A percentile compares a stretch with the other conserved stretches of the same genome.
These are phyloP conservation scores for Panagrolaimus sp. DNA, from an alignment of 1,140 invertebrate species.

Conservation along the genomic window DNA sequence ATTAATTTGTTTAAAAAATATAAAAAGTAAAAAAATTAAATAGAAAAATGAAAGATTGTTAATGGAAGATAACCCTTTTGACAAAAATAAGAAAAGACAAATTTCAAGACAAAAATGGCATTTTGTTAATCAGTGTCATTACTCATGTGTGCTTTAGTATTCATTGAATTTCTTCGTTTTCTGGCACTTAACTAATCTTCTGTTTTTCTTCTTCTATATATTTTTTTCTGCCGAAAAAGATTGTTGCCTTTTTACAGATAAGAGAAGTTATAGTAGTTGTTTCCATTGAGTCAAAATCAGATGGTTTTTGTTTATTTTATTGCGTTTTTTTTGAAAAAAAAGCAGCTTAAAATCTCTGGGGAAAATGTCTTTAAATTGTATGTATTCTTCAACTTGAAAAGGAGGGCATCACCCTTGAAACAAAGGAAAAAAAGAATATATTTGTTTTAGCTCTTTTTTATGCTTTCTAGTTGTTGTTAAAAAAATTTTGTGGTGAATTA, in stretches of 20 bases:
- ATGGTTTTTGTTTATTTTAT: constrained; percentile 2
- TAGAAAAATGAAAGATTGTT: neutral
- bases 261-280: neutral
- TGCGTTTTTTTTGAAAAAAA: constrained; percentile 12
- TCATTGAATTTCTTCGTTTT: neutral
- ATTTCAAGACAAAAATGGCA: constrained; percentile 9
- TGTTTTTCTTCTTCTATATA: neutral
- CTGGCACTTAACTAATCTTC: neutral
- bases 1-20: neutral
- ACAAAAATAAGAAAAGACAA: constrained; percentile 6
- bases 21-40: neutral
- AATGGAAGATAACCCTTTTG: constrained; percentile 14
- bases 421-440: too few relatives aligned
- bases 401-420: too few relatives aligned
- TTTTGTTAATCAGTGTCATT: constrained; percentile 14
- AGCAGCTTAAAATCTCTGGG: too few relatives aligned
- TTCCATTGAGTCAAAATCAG: neutral
- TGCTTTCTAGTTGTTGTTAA: too few relatives aligned
- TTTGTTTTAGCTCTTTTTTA: too few relatives aligned
- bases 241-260: too few relatives aligned
- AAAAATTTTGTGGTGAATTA: too few relatives aligned
- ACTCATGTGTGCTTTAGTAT: constrained; percentile 13
- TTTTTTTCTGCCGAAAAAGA: too few relatives aligned
- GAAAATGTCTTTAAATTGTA: too few relatives aligned
- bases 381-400: too few relatives aligned